These are phyloP conservation scores for Cariama cristata DNA, from an alignment of 2,113 vertebrate genomes.

Conservation along the genomic window DNA sequence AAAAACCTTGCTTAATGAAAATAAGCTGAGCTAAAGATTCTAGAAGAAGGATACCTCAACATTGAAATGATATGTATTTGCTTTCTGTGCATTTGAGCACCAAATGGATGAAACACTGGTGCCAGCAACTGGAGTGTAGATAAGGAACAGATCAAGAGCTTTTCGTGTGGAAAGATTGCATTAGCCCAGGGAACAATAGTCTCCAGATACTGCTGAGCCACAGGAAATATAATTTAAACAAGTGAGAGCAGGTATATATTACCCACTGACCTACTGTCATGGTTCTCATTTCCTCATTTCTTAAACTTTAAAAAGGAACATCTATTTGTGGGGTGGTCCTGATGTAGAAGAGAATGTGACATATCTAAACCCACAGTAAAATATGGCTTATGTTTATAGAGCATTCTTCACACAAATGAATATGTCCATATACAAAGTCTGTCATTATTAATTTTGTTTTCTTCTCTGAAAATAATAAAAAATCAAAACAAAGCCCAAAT, in stretches of 20 bases:
- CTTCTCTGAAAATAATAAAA: slow-evolving; percentile 21
- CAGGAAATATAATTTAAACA: slow-evolving; percentile 70
- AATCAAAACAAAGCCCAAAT: slow-evolving; percentile 37
- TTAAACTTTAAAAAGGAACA: slow-evolving; percentile 9
- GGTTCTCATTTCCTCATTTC: slow-evolving; percentile 3
- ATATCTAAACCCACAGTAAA: background rate
- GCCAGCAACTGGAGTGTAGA: slow-evolving; percentile 66
- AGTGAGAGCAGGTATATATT: slow-evolving; percentile 8
- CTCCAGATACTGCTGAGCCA: slow-evolving; percentile 66
- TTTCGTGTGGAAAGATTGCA: slow-evolving; percentile 66
- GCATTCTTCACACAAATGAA: background rate
- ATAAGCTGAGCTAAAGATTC: slow-evolving; percentile 44
- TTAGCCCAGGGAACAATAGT: slow-evolving; percentile 61
- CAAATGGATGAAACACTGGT: slow-evolving; percentile 57
- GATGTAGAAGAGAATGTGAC: background rate
- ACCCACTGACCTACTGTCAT: slow-evolving; percentile 33
- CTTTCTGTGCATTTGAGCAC: slow-evolving; percentile 64
- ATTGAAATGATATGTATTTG: slow-evolving; percentile 19
- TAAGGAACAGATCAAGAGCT: slow-evolving; percentile 66
- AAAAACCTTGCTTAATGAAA: slow-evolving; percentile 36
- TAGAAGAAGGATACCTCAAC: slow-evolving; percentile 4
- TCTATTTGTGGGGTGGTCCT: background rate
- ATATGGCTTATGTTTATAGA: background rate
- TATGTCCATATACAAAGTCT: background rate
- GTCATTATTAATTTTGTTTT: slow-evolving; percentile 38